Percentiles rank a stretch among this genome's conserved stretches.
Evolutionary conservation across 2,797 vertebrate species (phyloP).

Genomic region (Manis javanica): DNA sequence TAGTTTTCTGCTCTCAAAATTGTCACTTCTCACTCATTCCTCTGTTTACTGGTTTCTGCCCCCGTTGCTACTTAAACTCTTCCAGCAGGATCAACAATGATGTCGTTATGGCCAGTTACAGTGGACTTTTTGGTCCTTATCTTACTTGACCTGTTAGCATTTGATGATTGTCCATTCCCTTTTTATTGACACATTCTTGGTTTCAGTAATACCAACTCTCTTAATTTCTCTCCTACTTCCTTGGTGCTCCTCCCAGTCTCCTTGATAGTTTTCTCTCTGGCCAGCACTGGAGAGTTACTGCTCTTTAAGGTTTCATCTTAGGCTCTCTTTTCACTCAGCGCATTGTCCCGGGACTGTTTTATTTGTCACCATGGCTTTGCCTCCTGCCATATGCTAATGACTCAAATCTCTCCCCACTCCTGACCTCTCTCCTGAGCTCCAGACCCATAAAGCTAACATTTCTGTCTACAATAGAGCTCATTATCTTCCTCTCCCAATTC

Average conservation of each 20-base stretch:
- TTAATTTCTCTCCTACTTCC: background rate
- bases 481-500: background rate
- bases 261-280: background rate
- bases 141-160: background rate
- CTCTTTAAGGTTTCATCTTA: background rate
- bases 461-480: background rate
- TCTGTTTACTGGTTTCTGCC: background rate
- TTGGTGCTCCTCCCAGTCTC: background rate
- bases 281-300: background rate
- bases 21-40: background rate
- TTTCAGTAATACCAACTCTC: background rate
- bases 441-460: background rate
- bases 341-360: background rate
- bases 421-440: background rate
- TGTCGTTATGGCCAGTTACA: background rate
- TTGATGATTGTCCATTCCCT: background rate
- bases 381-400: background rate
- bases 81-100: background rate
- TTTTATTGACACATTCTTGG: background rate
- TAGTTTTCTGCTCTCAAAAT: background rate
- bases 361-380: background rate
- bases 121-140: background rate
- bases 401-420: background rate
- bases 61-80: background rate
- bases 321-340: background rate